phyloP scores from a whole-genome alignment of 2,888 invertebrate species.

The Miltochrista miniata region DNA sequence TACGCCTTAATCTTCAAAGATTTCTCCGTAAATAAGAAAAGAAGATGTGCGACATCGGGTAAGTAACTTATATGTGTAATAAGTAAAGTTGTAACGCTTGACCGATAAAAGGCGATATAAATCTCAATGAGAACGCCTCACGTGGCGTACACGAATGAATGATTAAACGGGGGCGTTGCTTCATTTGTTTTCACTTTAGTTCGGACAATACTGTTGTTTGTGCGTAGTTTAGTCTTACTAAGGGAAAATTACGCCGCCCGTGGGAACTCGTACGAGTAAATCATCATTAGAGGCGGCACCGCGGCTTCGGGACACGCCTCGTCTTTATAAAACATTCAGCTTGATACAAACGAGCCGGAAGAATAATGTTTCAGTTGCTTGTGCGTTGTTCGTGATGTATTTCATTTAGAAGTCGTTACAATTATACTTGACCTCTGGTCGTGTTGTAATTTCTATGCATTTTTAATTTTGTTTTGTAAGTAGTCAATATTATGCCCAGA shows the following conservation, averaged over 20 bases:
- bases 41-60: neutral
- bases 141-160: slow-evolving; percentile 68
- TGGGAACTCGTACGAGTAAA: slow-evolving; percentile 71
- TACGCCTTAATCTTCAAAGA: slow-evolving; percentile 1
- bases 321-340: slow-evolving; percentile 80
- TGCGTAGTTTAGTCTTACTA: slow-evolving; percentile 54
- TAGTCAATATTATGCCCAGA: neutral
- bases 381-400: slow-evolving; percentile 35
- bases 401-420: slow-evolving; percentile 41
- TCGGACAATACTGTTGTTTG: slow-evolving; percentile 61
- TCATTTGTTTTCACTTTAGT: slow-evolving; percentile 80
- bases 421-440: slow-evolving; percentile 39
- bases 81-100: slow-evolving; percentile 40
- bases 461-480: neutral
- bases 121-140: slow-evolving; percentile 68
- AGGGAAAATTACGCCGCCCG: slow-evolving; percentile 78
- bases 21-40: neutral
- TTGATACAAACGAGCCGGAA: slow-evolving; percentile 70
- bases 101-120: slow-evolving; percentile 66
- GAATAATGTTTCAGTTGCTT: slow-evolving; percentile 56
- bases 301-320: slow-evolving; percentile 63
- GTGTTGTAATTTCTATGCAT: neutral
- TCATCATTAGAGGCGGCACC: slow-evolving; percentile 70
- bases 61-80: slow-evolving; percentile 16
- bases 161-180: slow-evolving; percentile 75